Percentiles rank a stretch among this genome's conserved stretches.
These are phyloP conservation scores for Calonectris borealis DNA, from an alignment of 2,113 vertebrate genomes.

Conservation along the genomic window DNA sequence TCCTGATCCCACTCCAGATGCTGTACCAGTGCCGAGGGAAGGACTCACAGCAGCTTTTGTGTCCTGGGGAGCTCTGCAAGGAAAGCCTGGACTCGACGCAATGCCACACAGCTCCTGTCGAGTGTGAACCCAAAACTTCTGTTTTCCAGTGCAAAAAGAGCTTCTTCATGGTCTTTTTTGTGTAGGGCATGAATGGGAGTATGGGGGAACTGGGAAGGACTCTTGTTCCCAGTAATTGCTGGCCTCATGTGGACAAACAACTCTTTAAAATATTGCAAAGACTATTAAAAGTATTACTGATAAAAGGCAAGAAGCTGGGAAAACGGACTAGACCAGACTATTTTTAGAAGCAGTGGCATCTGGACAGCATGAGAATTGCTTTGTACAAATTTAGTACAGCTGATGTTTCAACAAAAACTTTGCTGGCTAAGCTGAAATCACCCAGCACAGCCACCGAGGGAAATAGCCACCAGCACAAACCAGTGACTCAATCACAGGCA, in stretches of 20 bases:
- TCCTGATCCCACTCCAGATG: neutral
- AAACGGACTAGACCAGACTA: neutral
- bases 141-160: neutral
- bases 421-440: neutral
- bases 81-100: neutral
- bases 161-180: neutral
- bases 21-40: neutral
- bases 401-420: neutral
- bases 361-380: conserved; percentile 49
- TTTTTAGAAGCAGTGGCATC: conserved; percentile 55
- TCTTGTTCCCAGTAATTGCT: neutral
- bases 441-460: neutral
- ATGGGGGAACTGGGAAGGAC: neutral
- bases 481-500: neutral
- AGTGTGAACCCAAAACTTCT: neutral
- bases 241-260: neutral
- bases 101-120: neutral
- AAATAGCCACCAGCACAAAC: neutral
- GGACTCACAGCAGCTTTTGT: neutral
- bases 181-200: neutral
- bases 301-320: conserved; percentile 40
- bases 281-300: neutral
- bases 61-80: neutral
- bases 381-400: conserved; percentile 34
- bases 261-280: neutral